A percentile compares a stretch with the other conserved stretches of the same genome.
Conservation (phyloP, 2,113 vertebrate species). For the Aix galericulata region DNA sequence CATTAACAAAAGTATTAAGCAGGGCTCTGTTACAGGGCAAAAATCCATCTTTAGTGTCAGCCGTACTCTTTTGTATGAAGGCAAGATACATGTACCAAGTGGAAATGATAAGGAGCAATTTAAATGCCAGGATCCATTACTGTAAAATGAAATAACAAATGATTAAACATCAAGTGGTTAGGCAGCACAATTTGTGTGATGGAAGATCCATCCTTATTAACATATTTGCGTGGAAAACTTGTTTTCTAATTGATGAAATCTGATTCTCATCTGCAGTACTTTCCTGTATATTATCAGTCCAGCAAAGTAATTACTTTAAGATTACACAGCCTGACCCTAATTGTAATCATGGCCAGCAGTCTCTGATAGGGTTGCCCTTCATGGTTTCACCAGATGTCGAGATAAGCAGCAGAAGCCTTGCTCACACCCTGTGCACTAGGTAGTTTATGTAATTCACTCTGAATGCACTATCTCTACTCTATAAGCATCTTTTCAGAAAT, state of each 20-base stretch:
- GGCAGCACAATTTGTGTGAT: not conserved
- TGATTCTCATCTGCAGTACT: accelerated
- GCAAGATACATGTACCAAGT: accelerated
- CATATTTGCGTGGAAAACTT: not conserved
- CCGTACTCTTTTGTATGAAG: not conserved
- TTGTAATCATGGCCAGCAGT: not conserved
- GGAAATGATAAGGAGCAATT: not conserved
- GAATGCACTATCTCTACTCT: not conserved
- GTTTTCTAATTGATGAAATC: not conserved
- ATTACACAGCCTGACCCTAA: not conserved
- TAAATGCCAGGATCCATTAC: not conserved
- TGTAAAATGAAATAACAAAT: not conserved
- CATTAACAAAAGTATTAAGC: not conserved
- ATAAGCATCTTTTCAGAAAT: not conserved
- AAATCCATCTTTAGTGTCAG: not conserved
- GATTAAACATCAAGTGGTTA: not conserved
- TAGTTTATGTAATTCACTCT: not conserved
- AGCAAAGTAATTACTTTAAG: not conserved
- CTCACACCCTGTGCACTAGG: no score
- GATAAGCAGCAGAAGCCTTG: not conserved
- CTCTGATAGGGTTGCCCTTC: accelerated
- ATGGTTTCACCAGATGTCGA: not conserved
- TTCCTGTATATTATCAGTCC: not conserved
- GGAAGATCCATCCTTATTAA: not conserved
- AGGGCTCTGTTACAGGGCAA: not conserved